Evolutionary conservation across 1,140 invertebrate species (phyloP), one percentile per base, ranked within the genome.

Genomic region (Sipha flava): DNA sequence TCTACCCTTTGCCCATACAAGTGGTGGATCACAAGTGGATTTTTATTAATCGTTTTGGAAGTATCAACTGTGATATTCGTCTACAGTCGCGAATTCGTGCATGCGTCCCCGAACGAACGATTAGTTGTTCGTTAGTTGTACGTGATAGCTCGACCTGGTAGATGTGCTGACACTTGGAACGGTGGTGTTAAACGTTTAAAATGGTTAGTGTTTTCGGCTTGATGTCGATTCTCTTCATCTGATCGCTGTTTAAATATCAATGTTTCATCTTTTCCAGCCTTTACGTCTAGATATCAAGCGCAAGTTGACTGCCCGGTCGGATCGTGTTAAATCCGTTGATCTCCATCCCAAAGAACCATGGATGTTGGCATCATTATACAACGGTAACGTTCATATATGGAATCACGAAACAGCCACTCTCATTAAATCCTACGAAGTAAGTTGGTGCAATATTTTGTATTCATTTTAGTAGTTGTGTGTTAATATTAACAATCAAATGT

Each of bases 301-400:
- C 83, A 98, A 97, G 85, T 86, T 99, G 83, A 96, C 97, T 43
- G 96, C 97, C 47, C 90, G 98, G 80, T 98, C 97, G 1, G 98
- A 99, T 86, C 90, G 98, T 82, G 97, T 99, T 9, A 99, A 99
- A 88, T 95, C 93, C 85, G 95, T 98, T 0, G 98, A 99, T 87
- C 89, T 99, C 79, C 98, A 99, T 87, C 97, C 97, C 12, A 90
- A 92, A 21, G 98, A 99, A 84, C 96, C 96, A 83, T 99, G 98
- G 98, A 95, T 99, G 90, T 88, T 99, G 37, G 97, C 95, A 81
- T 96, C 96, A 31, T 88, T 99, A 4, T 99, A 99, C 88, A 98
- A 96, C 88, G 98, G 98, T 81, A 95, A 98, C 87, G 96, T 99
- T 81, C 97, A 99, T 87, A 95, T 99, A 84, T 99, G 98, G 97